These are phyloP conservation scores for Ostrea denselamellosa DNA, from an alignment of 1,140 invertebrate species.

Conservation along the genomic window DNA sequence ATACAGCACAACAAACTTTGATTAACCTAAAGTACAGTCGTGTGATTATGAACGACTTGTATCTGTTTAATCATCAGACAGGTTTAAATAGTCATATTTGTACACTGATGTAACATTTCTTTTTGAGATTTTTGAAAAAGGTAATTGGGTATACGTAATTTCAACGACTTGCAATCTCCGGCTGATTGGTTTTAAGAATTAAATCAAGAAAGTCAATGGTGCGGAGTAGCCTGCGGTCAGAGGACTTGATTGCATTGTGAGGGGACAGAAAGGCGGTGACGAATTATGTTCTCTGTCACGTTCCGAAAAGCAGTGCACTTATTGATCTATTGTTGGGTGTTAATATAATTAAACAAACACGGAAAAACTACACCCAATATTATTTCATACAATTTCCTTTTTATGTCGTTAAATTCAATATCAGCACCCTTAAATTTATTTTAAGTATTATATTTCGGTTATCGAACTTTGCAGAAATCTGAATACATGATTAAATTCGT, in stretches of 20 bases:
- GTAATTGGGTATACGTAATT: background rate
- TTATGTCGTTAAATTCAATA: background rate
- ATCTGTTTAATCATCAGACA: background rate
- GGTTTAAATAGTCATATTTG: background rate
- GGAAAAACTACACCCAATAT: background rate
- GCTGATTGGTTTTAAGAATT: background rate
- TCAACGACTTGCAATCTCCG: background rate
- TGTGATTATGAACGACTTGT: background rate
- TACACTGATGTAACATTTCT: background rate
- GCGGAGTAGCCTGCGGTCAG: slow-evolving; percentile 1
- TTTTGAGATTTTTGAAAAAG: background rate
- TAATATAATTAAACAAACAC: background rate
- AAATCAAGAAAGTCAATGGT: background rate
- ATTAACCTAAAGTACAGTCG: background rate
- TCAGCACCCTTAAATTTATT: background rate
- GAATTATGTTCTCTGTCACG: background rate
- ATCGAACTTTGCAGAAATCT: background rate
- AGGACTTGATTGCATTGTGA: background rate
- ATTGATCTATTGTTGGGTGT: background rate
- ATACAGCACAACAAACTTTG: background rate
- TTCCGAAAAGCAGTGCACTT: background rate
- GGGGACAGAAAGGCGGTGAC: background rate
- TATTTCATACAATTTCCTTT: background rate
- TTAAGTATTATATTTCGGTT: background rate
- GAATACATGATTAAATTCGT: too few species aligned